phyloP scores from a whole-genome alignment of 2,888 invertebrate genomes.

The Brachypterus glaber region DNA sequence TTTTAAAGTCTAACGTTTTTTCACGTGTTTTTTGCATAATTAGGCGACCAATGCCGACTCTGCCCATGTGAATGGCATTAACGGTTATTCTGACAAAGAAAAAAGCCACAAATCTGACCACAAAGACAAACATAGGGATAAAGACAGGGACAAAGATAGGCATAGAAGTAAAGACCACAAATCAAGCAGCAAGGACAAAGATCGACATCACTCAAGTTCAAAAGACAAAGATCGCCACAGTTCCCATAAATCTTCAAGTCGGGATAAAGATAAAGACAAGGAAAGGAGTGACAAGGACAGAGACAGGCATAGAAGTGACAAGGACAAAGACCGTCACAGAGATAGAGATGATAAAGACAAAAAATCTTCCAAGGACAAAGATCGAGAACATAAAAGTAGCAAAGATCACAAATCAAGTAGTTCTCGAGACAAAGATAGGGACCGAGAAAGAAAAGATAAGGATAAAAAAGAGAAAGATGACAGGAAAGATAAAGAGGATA shows the following conservation, averaged over 20 bases:
- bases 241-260: slow-evolving; percentile 23
- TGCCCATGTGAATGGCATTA: slow-evolving; percentile 65
- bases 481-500: slow-evolving; percentile 40
- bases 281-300: slow-evolving; percentile 28
- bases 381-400: slow-evolving; percentile 29
- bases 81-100: slow-evolving; percentile 56
- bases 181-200: slow-evolving; percentile 35
- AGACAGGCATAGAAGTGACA: slow-evolving; percentile 33
- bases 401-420: slow-evolving; percentile 27
- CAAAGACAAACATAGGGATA: slow-evolving; percentile 56
- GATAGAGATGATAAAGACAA: no score
- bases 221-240: slow-evolving; percentile 38
- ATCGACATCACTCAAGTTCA: slow-evolving; percentile 33
- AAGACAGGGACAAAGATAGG: slow-evolving; percentile 40
- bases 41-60: slow-evolving; percentile 32
- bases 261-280: slow-evolving; percentile 27
- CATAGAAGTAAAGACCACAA: slow-evolving; percentile 30
- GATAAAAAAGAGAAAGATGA: slow-evolving; percentile 43
- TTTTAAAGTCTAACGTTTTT: no score
- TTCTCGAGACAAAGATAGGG: slow-evolving; percentile 35
- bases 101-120: slow-evolving; percentile 50
- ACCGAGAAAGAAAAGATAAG: slow-evolving; percentile 29
- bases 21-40: slow-evolving; percentile 14
- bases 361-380: slow-evolving; percentile 37
- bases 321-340: slow-evolving; percentile 34